A percentile compares a stretch with the other conserved stretches of the same genome.
These are phyloP conservation scores for Amiota mariae DNA, from an alignment of 2,888 invertebrate genomes.

Conservation along the genomic window DNA sequence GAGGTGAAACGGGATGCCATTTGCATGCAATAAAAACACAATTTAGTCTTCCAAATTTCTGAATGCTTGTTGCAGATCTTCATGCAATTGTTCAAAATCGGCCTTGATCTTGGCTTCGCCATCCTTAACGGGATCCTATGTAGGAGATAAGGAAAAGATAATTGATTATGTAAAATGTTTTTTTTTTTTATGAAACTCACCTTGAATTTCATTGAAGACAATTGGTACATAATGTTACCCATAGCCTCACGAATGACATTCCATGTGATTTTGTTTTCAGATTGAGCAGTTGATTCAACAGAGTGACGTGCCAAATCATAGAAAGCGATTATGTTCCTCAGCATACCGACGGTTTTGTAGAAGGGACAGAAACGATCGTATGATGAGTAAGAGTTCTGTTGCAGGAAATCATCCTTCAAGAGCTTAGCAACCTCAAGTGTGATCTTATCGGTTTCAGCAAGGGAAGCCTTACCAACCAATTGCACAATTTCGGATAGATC, in stretches of 20 bases:
- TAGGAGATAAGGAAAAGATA: not conserved
- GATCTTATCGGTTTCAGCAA: constrained; percentile 99
- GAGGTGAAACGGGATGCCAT: not conserved
- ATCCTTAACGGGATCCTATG: constrained; percentile 96
- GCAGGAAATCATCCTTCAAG: constrained; percentile 98
- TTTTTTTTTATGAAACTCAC: constrained; percentile 73
- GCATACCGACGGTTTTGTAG: constrained; percentile 99
- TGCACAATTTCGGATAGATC: constrained; percentile 99
- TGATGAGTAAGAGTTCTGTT: constrained; percentile 97
- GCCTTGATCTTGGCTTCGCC: constrained; percentile 97
- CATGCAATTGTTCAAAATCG: constrained; percentile 96
- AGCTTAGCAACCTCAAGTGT: constrained; percentile 98
- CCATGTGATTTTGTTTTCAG: constrained; percentile 99
- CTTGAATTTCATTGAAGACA: constrained; percentile 99
- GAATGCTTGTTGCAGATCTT: constrained; percentile 98
- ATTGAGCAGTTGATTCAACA: constrained; percentile 98
- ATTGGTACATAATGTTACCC: constrained; percentile 95
- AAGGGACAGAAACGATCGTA: constrained; percentile 99
- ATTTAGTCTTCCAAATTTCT: constrained; percentile 97
- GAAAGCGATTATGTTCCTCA: constrained; percentile 97
- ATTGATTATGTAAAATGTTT: not conserved
- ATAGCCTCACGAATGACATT: constrained; percentile 97
- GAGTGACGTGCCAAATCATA: constrained; percentile 99
- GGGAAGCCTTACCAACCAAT: constrained; percentile 97
- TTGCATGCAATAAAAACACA: constrained; percentile 9